Evolutionary conservation across 2,113 vertebrate species (phyloP), one percentile per base, ranked within the genome.

Genomic region (Sinocyclocheilus anshuiensis): DNA sequence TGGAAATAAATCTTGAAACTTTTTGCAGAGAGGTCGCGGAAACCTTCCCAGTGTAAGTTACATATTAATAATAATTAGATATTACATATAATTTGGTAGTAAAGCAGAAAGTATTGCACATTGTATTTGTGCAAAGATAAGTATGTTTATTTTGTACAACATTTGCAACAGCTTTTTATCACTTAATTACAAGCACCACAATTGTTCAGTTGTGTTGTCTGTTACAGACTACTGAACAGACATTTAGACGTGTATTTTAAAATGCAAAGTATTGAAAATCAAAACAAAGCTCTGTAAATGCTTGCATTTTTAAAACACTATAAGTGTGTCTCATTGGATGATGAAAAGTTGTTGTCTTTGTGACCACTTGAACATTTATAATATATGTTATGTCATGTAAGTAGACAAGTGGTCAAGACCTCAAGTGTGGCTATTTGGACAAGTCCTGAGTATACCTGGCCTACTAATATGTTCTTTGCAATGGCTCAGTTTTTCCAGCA

Each of bases 401-500:
- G 55, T 59, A 59, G 53, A 57, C 53, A 57, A 7, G 53, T 55
- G 53, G 55, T 57, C 18, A 57, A 57, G 6, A 22, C 18, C 18
- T 4, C 9, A 36, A 1, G 36, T 42, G 11, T 45, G 20, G 65
- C 18, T 69, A 18, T 16, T 39, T 72, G 39, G 39, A 75, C 22
- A 15, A 45, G 72, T 6, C 39, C 42, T 2, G 22, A 48, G 22
- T 12, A 48, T 24, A 8, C 42, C 22, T 24, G 72, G 24, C 18
- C 16, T 10, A 22, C 33, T 72, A 10, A 39, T 10, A 12, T 42
- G 45, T 6, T 76, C 2, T 48, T 76, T 26, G 74, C 22, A 76
- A 76, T 76, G 7, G 42, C 42, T 76, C 13, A 16, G 74, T 76
- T 50, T 50, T 13, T 76, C 74, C 74, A 76, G 42, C 74, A 76